Base-by-base conservation (phyloP, 2,113 vertebrate species). In the Clarias macrocephalus region DNA sequence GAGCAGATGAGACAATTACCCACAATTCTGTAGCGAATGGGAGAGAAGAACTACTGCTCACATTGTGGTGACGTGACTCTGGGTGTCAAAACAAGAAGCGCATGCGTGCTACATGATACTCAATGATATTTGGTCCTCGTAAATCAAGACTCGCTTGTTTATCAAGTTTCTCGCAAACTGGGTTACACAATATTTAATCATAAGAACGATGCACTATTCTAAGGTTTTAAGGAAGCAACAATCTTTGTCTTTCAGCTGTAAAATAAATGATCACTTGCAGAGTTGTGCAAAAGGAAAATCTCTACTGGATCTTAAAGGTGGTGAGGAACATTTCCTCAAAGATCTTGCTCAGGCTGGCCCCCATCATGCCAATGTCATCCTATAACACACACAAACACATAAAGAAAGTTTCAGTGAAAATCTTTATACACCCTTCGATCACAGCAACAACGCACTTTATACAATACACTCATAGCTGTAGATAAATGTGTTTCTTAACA, bases 291-390 rank as follows among this genome's bases (percentile, higher is more conserved):
- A 12, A 81, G 59, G 48, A 80, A 25, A 85, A 52, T 66, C 60
- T 37, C n/a, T 87, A 82, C 13, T 42, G 11, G 81, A 94, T 92
- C 76, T 85, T 89, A 87, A 95, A 94, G 76, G 90, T 85, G 0
- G 13, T 92, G n/a, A 83, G 87, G 23, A 95, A 90, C 54, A 93
- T 89, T n/a, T 0, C 3, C 4, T 94, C 88, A 88, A 95, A 95
- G 16, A 91, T 59, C 33, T 89, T 23, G 65, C 87, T 91, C 54
- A 95, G 90, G 52, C 21, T 87, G 54, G 77, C 13, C 0, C 91
- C 92, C 19, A 79, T 56, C 1, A 12, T n/a, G 3, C 75, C 33
- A 52, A 90, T 81, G 59, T 89, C 86, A 1, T 77, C 70, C 95
- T 95, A 91, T 2, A 91, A 90, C 6, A 30, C 77, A 80, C 15